A percentile compares a stretch with the other conserved stretches of the same genome.
phyloP scores from a whole-genome alignment of 1,140 invertebrate species.

The Brachionus plicatilis region DNA sequence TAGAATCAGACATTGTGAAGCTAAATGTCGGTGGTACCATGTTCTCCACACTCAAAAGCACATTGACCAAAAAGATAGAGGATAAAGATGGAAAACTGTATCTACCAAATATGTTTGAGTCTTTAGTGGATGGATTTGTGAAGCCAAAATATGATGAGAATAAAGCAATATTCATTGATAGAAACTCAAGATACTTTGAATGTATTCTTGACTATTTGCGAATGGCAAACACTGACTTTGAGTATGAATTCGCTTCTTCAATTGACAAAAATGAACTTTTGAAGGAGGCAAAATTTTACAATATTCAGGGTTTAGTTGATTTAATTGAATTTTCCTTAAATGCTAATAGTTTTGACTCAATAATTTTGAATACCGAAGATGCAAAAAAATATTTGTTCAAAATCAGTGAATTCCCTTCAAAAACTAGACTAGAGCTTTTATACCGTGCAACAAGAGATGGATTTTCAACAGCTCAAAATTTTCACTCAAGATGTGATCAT shows the following conservation, averaged over 20 bases:
- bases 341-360: too few relatives aligned
- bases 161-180: slow-evolving; percentile 3
- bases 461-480: neutral
- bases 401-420: neutral
- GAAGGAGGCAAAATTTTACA: slow-evolving; percentile 26
- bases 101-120: neutral
- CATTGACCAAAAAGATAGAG: neutral
- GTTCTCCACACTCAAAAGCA: neutral
- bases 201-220: slow-evolving; percentile 5
- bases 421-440: too few relatives aligned
- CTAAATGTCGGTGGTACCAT: neutral
- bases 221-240: neutral
- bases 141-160: neutral
- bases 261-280: neutral
- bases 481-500: neutral
- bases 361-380: neutral
- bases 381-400: neutral
- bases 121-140: neutral
- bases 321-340: too few relatives aligned
- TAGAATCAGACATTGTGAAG: neutral
- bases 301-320: neutral
- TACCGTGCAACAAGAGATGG: neutral
- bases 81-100: neutral
- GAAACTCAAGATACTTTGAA: neutral
- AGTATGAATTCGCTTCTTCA: neutral